These are phyloP conservation scores for Myiagra hebetior DNA, from an alignment of 2,113 vertebrate genomes.

Conservation along the genomic window DNA sequence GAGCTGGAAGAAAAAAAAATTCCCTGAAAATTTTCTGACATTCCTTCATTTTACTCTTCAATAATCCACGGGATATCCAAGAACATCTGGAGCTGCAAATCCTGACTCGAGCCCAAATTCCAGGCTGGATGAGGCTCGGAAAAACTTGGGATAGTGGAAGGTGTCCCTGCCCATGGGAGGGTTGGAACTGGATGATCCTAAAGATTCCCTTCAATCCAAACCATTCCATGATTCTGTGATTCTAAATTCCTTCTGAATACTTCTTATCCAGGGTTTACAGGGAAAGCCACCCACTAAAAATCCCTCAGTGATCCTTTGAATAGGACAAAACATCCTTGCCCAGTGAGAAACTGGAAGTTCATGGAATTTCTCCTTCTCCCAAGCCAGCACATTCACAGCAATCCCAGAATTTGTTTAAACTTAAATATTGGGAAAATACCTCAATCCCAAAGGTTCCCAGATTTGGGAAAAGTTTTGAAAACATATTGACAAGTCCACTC, in stretches of 20 bases:
- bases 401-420: background rate
- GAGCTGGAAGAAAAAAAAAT: background rate
- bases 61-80: background rate
- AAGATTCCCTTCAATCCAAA: background rate
- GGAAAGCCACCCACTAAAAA: background rate
- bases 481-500: background rate
- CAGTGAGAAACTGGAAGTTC: background rate
- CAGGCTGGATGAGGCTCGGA: background rate
- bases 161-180: background rate
- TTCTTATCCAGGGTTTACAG: background rate
- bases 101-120: background rate
- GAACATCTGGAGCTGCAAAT: background rate
- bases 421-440: background rate
- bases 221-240: background rate
- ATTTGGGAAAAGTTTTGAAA: background rate
- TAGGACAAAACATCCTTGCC: background rate
- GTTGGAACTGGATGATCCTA: background rate
- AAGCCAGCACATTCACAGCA: rapidly evolving
- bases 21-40: background rate
- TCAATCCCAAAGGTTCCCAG: background rate
- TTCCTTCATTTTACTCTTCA: background rate
- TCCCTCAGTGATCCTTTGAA: background rate
- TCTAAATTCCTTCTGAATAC: background rate
- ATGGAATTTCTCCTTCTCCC: background rate
- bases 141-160: background rate